Conservation (phyloP, 2,797 vertebrate species). For the Mustela erminea region DNA sequence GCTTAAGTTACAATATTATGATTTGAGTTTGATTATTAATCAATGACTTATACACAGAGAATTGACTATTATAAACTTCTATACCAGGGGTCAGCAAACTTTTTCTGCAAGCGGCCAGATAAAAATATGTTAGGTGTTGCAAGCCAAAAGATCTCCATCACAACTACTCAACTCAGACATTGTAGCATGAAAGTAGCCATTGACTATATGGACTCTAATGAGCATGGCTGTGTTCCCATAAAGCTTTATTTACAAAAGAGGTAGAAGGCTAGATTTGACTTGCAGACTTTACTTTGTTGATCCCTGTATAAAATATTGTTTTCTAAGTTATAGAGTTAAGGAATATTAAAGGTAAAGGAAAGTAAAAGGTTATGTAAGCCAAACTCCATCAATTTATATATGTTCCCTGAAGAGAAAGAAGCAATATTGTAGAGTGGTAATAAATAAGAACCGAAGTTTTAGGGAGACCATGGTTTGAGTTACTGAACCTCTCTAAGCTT, state of each 20-base stretch:
- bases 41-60: background rate
- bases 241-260: background rate
- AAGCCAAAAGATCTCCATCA: background rate
- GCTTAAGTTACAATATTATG: background rate
- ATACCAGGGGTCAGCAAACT: background rate
- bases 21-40: background rate
- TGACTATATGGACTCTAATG: background rate
- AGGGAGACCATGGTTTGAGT: background rate
- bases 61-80: background rate
- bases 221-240: background rate
- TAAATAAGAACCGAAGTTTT: background rate
- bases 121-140: background rate
- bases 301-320: background rate
- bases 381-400: background rate
- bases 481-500: background rate
- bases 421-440: background rate
- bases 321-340: background rate
- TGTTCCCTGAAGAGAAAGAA: background rate
- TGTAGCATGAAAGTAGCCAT: background rate
- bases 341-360: background rate
- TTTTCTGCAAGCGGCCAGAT: background rate
- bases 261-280: background rate
- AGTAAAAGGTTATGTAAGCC: background rate
- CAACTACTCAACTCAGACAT: background rate
- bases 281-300: background rate